Conservation (phyloP, 2,888 invertebrate species). For the Cyrtodaria siliqua region DNA sequence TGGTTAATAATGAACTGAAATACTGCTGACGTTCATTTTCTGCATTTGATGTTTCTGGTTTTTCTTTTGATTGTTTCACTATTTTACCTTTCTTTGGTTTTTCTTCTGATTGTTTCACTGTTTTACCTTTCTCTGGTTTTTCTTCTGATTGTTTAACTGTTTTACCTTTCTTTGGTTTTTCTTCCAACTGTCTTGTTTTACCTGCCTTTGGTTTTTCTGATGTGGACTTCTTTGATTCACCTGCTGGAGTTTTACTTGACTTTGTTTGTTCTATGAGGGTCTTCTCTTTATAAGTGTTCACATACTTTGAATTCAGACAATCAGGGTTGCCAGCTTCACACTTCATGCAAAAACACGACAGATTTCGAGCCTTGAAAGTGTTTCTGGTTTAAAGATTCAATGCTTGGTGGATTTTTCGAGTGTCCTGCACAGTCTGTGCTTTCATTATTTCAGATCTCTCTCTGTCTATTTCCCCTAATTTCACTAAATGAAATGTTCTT, state of each 20-base stretch:
- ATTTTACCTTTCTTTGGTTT: too few relatives aligned
- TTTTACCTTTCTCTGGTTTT: conserved; percentile 15
- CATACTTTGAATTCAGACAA: conserved; percentile 43
- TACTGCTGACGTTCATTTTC: conserved; percentile 41
- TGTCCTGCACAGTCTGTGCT: conserved; percentile 21
- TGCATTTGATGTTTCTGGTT: conserved; percentile 28
- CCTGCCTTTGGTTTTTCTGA: conserved; percentile 29
- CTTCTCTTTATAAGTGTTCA: conserved; percentile 36
- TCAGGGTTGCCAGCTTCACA: conserved; percentile 29
- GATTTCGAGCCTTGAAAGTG: conserved; percentile 21
- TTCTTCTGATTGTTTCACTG: too few relatives aligned
- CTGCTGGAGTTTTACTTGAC: conserved; percentile 28
- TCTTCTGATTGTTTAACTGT: conserved; percentile 25
- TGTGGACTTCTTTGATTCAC: conserved; percentile 39
- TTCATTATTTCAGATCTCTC: conserved; percentile 26
- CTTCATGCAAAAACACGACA: conserved; percentile 36
- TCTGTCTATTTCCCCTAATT: conserved; percentile 30
- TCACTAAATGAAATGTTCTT: conserved; percentile 35
- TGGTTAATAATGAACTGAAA: conserved; percentile 37
- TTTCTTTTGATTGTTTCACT: too few relatives aligned
- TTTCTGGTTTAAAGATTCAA: conserved; percentile 17
- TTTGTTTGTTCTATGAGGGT: conserved; percentile 31
- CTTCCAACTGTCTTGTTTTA: conserved; percentile 16
- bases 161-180: conserved; percentile 28
- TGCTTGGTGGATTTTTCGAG: conserved; percentile 35